A percentile compares a stretch with the other conserved stretches of the same genome.
These are phyloP conservation scores for Phymastichus coffea DNA, from an alignment of 1,140 invertebrate genomes.

Conservation along the genomic window DNA sequence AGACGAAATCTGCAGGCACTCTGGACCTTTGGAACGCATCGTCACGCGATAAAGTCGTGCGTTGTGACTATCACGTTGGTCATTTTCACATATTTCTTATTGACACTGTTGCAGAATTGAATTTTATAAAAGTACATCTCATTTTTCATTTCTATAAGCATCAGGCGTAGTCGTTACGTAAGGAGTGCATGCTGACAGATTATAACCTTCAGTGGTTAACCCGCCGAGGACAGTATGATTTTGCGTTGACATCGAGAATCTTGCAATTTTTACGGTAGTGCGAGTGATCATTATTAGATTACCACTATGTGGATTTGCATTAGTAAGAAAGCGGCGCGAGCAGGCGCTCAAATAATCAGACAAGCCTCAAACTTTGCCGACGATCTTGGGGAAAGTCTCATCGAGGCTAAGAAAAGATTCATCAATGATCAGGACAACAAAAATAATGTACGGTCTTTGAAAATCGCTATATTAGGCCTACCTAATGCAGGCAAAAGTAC, in stretches of 20 bases:
- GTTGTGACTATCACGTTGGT: no score
- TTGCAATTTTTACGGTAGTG: not conserved
- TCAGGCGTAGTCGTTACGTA: no score
- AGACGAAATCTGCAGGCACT: no score
- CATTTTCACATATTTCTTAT: no score
- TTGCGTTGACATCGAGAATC: not conserved
- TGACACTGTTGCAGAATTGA: not conserved
- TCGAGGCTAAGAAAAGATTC: slow-evolving; percentile 16
- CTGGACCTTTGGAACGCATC: no score
- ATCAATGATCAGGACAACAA: slow-evolving; percentile 14
- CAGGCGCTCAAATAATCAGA: not conserved
- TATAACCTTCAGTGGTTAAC: slow-evolving; percentile 6
- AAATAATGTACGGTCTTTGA: slow-evolving; percentile 58
- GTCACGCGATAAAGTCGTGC: no score
- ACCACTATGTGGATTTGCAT: slow-evolving; percentile 13
- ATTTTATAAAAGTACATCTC: no score
- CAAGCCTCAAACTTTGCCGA: slow-evolving; percentile 18
- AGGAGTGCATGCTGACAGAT: no score
- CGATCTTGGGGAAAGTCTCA: slow-evolving; percentile 11
- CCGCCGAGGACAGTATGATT: not conserved
- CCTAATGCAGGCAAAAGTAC: slow-evolving; percentile 96
- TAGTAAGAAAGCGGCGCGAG: not conserved
- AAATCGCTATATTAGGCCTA: slow-evolving; percentile 84
- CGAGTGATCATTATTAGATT: not conserved
- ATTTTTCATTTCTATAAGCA: no score